These are phyloP conservation scores for Picathartes gymnocephalus DNA, from an alignment of 2,113 vertebrate species.

Conservation along the genomic window DNA sequence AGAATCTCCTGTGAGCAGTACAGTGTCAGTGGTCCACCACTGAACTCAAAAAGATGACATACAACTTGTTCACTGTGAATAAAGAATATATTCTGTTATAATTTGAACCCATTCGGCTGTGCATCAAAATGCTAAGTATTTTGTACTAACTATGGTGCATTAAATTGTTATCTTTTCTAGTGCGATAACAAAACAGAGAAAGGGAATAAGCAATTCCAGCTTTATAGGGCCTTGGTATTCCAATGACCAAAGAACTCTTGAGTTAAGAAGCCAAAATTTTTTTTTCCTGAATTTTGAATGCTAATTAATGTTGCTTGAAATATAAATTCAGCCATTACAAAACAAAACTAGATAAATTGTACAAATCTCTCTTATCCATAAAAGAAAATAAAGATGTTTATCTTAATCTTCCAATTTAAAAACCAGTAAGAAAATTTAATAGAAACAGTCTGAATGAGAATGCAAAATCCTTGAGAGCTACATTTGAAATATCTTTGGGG, in stretches of 20 bases:
- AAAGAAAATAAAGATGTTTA: neutral
- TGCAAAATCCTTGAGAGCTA: neutral
- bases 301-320: neutral
- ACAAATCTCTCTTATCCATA: neutral
- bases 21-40: rapidly evolving
- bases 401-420: neutral
- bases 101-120: neutral
- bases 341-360: neutral
- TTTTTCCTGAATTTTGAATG: neutral
- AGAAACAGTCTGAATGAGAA: neutral
- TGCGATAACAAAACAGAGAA: neutral
- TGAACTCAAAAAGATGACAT: neutral
- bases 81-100: neutral
- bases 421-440: neutral
- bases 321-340: neutral
- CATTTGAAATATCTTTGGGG: neutral
- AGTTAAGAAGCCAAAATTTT: neutral
- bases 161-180: neutral
- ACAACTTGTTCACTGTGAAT: neutral
- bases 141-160: neutral
- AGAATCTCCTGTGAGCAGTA: neutral
- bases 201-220: neutral
- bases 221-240: neutral
- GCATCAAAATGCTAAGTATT: neutral
- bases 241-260: neutral